Evolutionary conservation across 1,140 invertebrate species (phyloP).

Genomic region (Hylaeus volcanicus): DNA sequence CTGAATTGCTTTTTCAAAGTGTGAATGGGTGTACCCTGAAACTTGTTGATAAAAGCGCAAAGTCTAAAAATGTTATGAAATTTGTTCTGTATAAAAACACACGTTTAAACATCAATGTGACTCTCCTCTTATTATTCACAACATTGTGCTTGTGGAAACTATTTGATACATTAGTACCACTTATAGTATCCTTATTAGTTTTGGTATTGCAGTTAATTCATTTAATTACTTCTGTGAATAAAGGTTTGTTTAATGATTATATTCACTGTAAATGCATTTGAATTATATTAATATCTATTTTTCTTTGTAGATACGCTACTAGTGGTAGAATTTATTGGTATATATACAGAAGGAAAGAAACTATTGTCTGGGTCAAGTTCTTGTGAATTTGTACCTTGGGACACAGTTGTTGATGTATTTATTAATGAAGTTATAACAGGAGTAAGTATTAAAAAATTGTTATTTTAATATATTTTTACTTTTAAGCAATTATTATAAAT

Average conservation of each 20-base stretch:
- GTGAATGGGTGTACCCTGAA: slow-evolving; percentile 56
- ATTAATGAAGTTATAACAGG: slow-evolving; percentile 84
- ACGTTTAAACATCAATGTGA: slow-evolving; percentile 31
- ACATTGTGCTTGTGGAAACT: slow-evolving; percentile 34
- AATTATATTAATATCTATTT: not conserved
- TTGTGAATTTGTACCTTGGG: slow-evolving; percentile 80
- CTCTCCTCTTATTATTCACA: slow-evolving; percentile 40
- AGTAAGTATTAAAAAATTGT: slow-evolving; percentile 71
- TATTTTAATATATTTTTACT: not conserved
- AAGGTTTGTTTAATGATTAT: slow-evolving; percentile 50
- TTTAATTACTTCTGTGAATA: slow-evolving; percentile 50
- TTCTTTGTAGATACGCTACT: slow-evolving; percentile 78
- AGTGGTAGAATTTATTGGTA: slow-evolving; percentile 80
- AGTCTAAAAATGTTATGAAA: slow-evolving; percentile 56
- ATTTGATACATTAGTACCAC: slow-evolving; percentile 28
- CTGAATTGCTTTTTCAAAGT: slow-evolving; percentile 51
- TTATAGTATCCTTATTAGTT: slow-evolving; percentile 21
- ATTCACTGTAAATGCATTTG: not conserved
- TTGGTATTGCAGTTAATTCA: slow-evolving; percentile 47
- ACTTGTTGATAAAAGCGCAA: slow-evolving; percentile 47
- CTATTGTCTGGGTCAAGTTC: slow-evolving; percentile 72
- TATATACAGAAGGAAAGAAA: slow-evolving; percentile 78
- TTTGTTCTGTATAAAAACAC: slow-evolving; percentile 53
- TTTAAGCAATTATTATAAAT: not conserved
- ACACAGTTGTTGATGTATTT: slow-evolving; percentile 81